A percentile compares a stretch with the other conserved stretches of the same genome.
Evolutionary conservation across 2,797 vertebrate genomes (phyloP).

Genomic region (Silurus aristotelis): DNA sequence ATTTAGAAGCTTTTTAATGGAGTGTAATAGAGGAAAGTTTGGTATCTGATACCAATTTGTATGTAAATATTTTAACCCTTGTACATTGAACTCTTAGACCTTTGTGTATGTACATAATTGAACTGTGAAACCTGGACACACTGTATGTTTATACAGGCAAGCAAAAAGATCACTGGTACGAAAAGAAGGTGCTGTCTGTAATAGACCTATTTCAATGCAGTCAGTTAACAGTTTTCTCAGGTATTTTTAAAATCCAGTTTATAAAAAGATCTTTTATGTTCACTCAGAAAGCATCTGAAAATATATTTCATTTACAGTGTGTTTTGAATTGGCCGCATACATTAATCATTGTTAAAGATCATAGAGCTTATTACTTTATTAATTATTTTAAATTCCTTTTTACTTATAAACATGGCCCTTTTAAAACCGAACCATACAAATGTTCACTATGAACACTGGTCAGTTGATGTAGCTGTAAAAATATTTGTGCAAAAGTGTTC

Average conservation of each 20-base stretch:
- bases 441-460: slow-evolving; percentile 31
- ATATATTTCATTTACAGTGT: slow-evolving; percentile 29
- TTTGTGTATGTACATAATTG: slow-evolving; percentile 68
- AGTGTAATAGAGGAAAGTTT: slow-evolving; percentile 57
- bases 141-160: slow-evolving; percentile 66
- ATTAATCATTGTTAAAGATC: slow-evolving; percentile 29
- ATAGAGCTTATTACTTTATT: slow-evolving; percentile 23
- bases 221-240: slow-evolving; percentile 72
- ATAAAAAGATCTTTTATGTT: slow-evolving; percentile 48
- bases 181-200: slow-evolving; percentile 60
- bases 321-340: slow-evolving; percentile 38
- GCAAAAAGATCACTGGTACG: slow-evolving; percentile 61
- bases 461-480: slow-evolving; percentile 24
- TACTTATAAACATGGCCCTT: slow-evolving; percentile 21
- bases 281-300: slow-evolving; percentile 19
- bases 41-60: slow-evolving; percentile 64
- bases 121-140: slow-evolving; percentile 77
- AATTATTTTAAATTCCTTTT: slow-evolving; percentile 1
- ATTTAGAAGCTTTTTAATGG: slow-evolving; percentile 51
- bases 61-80: slow-evolving; percentile 67
- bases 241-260: slow-evolving; percentile 67
- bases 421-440: slow-evolving; percentile 29
- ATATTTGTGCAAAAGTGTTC: slow-evolving; percentile 17
- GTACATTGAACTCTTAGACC: slow-evolving; percentile 57
- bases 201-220: slow-evolving; percentile 56